phyloP scores from a whole-genome alignment of 2,113 vertebrate species.

The Odocoileus hemionus region DNA sequence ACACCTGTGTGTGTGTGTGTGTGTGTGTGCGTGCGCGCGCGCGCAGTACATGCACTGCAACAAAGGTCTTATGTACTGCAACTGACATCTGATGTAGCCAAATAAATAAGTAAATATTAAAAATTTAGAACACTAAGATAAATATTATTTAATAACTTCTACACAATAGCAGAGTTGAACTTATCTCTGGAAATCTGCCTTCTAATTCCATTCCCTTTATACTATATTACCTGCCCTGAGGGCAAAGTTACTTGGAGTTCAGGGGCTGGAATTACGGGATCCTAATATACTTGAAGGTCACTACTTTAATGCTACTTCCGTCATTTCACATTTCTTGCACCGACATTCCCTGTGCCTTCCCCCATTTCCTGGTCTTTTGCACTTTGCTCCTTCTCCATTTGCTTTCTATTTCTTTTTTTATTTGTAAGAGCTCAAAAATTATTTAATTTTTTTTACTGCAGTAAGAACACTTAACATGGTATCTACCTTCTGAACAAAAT shows the following conservation, averaged over 20 bases:
- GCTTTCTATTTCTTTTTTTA: no score
- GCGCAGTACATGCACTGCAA: accelerated
- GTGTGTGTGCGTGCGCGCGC: accelerated
- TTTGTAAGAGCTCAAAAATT: background rate
- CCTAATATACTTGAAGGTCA: background rate
- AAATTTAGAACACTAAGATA: background rate
- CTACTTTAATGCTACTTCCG: background rate
- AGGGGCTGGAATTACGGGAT: no score
- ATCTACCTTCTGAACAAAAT: background rate
- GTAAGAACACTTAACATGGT: background rate
- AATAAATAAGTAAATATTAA: background rate
- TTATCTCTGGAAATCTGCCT: background rate
- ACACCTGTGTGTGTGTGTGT: background rate
- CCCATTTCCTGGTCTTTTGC: background rate
- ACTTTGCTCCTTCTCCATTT: background rate
- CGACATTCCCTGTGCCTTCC: background rate
- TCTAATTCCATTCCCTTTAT: background rate
- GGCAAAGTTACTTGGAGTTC: background rate
- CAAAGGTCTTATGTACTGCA: background rate
- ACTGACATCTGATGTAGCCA: background rate
- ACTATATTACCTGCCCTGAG: background rate
- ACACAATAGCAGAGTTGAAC: background rate
- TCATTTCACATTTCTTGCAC: background rate
- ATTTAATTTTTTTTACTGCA: background rate
- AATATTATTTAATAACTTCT: background rate